Evolutionary conservation across 2,888 invertebrate genomes (phyloP), one percentile per base, ranked within the genome.

Genomic region (Adelognathus sp.): DNA sequence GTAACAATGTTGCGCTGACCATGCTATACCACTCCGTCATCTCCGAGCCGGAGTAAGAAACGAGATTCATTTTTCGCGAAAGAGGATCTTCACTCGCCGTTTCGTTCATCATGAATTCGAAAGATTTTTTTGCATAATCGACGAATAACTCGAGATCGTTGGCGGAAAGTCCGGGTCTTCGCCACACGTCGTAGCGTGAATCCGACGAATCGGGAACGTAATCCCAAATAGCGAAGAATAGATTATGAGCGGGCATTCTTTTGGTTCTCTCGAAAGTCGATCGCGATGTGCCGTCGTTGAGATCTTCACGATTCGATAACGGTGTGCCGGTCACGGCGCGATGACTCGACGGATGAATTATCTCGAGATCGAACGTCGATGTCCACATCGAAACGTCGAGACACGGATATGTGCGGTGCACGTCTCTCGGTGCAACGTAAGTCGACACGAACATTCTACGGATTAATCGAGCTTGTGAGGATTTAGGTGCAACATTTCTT

Each of bases 301-400:
- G 44, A n/a, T 44, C 11, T 2, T 27, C 24, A 14, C 41, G 18
- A 5, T 21, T 31, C 9, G 31, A 44, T n/a, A 33, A 56, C 3
- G 21, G 1, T 1, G 52, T 56, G 33, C 73, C 56, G 11, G 73
- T 31, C 6, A 73, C 4, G 11, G 33, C 9, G 21, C 29, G 29
- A 31, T 64, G 36, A n/a, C 56, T 14, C 31, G 56, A 44, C 9
- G 64, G 66, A 50, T 66, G 33, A 54, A 73, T 73, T 16, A 73
- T 41, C 9, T 16, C 14, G 6, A 56, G 9, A 2, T 64, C 66
- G 11, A 56, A 58, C 46, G 56, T 41, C 58, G n/a, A n/a, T n/a
- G n/a, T n/a, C n/a, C n/a, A n/a, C n/a, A n/a, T n/a, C n/a, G n/a
- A n/a, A n/a, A n/a, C n/a, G n/a, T n/a, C n/a, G n/a, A n/a, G n/a